Evolutionary conservation across 2,888 invertebrate species (phyloP).

Genomic region (Eudasyphora cyanicolor): DNA sequence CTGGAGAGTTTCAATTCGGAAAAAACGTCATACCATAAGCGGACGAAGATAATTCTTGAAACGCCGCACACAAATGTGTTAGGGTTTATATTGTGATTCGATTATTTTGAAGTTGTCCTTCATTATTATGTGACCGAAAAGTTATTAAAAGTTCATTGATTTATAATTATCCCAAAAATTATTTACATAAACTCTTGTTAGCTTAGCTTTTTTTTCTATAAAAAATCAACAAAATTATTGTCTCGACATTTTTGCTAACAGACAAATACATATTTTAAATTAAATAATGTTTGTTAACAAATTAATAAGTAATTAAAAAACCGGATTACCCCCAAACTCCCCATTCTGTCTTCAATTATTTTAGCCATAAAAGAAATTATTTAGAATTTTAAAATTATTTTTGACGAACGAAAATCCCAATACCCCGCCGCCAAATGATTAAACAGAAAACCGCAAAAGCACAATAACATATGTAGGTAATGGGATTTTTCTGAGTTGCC

Average conservation of each 20-base stretch:
- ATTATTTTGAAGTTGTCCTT: slow-evolving; percentile 33
- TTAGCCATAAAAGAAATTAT: slow-evolving; percentile 2
- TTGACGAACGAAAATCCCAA: neutral
- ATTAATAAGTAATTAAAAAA: slow-evolving; percentile 22
- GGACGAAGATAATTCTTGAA: neutral
- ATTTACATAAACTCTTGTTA: neutral
- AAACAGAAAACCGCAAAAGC: neutral
- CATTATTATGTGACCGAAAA: slow-evolving; percentile 29
- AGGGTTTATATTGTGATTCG: neutral
- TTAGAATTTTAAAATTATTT: neutral
- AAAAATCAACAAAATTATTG: neutral
- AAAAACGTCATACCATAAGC: neutral
- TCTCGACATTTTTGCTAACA: neutral
- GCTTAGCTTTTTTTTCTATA: neutral
- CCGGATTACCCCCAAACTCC: neutral
- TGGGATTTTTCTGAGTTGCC: neutral
- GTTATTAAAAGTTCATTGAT: slow-evolving; percentile 42
- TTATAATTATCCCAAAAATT: slow-evolving; percentile 33
- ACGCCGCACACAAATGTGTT: neutral
- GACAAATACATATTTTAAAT: neutral
- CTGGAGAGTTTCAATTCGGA: neutral
- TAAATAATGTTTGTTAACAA: slow-evolving; percentile 18
- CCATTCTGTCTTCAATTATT: neutral
- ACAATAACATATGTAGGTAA: neutral
- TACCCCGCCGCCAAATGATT: neutral